Conservation (phyloP, 2,113 vertebrate species). For the Thomomys bottae region DNA sequence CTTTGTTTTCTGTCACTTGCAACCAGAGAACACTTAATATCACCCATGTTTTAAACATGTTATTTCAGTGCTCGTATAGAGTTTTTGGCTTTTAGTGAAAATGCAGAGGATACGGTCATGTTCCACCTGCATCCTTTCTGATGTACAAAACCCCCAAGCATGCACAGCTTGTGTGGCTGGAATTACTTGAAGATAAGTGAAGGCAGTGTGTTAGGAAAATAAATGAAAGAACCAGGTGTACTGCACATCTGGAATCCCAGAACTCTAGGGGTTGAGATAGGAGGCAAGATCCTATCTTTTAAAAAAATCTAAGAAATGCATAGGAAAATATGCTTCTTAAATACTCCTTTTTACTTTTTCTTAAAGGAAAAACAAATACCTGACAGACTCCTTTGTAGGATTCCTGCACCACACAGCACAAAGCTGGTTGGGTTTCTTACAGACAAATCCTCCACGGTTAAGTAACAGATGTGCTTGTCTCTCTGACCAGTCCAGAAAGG, state of each 20-base stretch:
- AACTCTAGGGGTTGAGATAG: background rate
- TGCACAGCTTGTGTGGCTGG: background rate
- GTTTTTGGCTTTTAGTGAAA: too few species aligned
- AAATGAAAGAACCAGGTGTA: background rate
- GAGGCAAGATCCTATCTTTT: background rate
- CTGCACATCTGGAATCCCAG: background rate
- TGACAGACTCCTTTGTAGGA: conserved; percentile 12
- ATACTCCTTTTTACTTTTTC: background rate
- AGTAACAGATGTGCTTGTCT: conserved; percentile 11
- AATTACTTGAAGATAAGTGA: background rate
- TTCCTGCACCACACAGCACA: background rate
- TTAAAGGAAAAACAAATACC: too few species aligned
- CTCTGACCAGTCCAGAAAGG: conserved; percentile 15
- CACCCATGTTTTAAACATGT: too few species aligned
- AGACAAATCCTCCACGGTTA: background rate
- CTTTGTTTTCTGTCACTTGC: too few species aligned
- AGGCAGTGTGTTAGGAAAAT: conserved; percentile 1
- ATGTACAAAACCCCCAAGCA: background rate
- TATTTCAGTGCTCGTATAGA: too few species aligned
- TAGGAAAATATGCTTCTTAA: background rate
- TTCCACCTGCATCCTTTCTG: background rate
- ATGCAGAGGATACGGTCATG: too few species aligned
- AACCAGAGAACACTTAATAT: too few species aligned
- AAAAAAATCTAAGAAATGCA: background rate
- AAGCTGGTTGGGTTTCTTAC: background rate